Evolutionary conservation across 2,888 invertebrate species (phyloP).

Genomic region (Tribolium freemani): DNA sequence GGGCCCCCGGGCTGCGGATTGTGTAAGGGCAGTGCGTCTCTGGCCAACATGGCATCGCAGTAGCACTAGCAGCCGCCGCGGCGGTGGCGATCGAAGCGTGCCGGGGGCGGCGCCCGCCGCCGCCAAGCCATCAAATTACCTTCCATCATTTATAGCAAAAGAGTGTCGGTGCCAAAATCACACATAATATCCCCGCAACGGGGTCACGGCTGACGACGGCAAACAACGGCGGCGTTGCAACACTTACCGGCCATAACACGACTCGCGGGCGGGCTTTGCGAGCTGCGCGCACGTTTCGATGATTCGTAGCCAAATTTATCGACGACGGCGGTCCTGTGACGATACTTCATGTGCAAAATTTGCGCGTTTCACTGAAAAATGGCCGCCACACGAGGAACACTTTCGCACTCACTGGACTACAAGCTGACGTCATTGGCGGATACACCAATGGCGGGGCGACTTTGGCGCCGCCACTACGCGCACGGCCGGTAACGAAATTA

Average conservation of each 20-base stretch:
- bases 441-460: slow-evolving; percentile 11
- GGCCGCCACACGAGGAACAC: slow-evolving; percentile 61
- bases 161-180: slow-evolving; percentile 55
- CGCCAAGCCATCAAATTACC: slow-evolving; percentile 58
- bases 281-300: slow-evolving; percentile 55
- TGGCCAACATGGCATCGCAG: slow-evolving; percentile 8
- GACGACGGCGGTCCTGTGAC: slow-evolving; percentile 55
- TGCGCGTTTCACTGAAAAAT: slow-evolving; percentile 51
- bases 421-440: slow-evolving; percentile 42
- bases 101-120: slow-evolving; percentile 28
- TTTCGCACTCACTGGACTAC: slow-evolving; percentile 55
- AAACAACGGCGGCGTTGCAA: slow-evolving; percentile 61
- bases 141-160: slow-evolving; percentile 65
- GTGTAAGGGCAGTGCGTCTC: slow-evolving; percentile 8
- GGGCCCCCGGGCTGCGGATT: not conserved
- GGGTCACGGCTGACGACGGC: slow-evolving; percentile 64
- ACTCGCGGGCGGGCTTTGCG: slow-evolving; percentile 57
- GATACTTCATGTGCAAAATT: slow-evolving; percentile 60
- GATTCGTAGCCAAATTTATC: slow-evolving; percentile 56
- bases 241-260: slow-evolving; percentile 87
- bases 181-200: slow-evolving; percentile 58
- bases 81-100: slow-evolving; percentile 11
- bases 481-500: slow-evolving; percentile 12
- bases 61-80: slow-evolving; percentile 12
- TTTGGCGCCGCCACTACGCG: not conserved